Base-by-base conservation (phyloP, 2,888 invertebrate species). In the Abrostola tripartita region DNA sequence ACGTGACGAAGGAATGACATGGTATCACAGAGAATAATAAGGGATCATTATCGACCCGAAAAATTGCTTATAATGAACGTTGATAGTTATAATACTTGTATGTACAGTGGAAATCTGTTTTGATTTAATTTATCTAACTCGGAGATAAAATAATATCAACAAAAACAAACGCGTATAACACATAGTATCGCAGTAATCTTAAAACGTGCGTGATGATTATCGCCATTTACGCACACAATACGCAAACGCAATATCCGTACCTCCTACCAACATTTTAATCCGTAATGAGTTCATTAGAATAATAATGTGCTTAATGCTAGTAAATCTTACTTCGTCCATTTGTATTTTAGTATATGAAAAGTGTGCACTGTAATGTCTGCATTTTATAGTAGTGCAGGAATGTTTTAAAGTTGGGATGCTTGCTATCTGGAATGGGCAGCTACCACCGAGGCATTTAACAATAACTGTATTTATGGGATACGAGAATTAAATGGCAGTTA, bases 1-100 rank as follows among this genome's bases (percentile, higher is more conserved):
- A 85, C 88, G 89, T 89, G 89, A 87, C 81, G 70, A 60, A 35
- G 14, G 59, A 71, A 71, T 72, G 79, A 80, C 81, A 80, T 68
- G 63, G 73, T 68, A 81, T 80, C 79, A 78, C 76, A 69, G 78
- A 79, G 76, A 84, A 75, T 82, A 85, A 87, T 82, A 78, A 55
- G 69, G 60, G 41, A 65, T 67, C 58, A 81, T 82, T 81, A 79
- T 70, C 56, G 71, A 60, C 64, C 55, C 71, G 59, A 67, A 76
- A 64, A 65, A 70, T 66, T 55, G 69, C 68, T 76, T 37, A 42
- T 53, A 61, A 62, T 40, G 24, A 24, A 24, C 24, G 24, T 1
- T 24, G 24, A 24, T 24, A 24, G 24, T 24, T 24, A 24, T 24
- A 24, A 24, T 24, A 24, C 24, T 1, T 2, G 24, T 24, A 4